A percentile compares a stretch with the other conserved stretches of the same genome.
Conservation (phyloP, 2,888 invertebrate species). For the Sminthurides aquaticus region DNA sequence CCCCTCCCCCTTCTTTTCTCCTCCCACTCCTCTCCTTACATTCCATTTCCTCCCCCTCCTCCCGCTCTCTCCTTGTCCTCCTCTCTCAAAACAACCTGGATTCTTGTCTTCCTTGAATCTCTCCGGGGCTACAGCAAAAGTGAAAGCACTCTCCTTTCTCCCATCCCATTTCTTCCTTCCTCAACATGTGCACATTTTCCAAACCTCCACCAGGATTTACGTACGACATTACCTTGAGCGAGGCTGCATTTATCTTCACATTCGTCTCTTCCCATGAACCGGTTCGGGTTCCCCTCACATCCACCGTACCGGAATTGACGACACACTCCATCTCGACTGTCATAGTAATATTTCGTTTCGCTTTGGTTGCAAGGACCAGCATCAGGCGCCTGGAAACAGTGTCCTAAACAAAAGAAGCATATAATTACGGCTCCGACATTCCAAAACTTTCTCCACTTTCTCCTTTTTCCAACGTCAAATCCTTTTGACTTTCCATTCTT, state of each 20-base stretch:
- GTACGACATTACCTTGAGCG: slow-evolving; percentile 57
- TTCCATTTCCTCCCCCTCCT: background rate
- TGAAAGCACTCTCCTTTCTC: too few species aligned
- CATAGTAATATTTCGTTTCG: slow-evolving; percentile 75
- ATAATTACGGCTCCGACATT: background rate
- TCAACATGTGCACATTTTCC: too few species aligned
- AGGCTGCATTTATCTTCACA: slow-evolving; percentile 75
- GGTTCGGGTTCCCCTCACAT: slow-evolving; percentile 63
- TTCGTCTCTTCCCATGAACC: slow-evolving; percentile 70
- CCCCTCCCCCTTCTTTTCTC: background rate
- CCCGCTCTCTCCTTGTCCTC: background rate
- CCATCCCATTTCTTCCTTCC: too few species aligned
- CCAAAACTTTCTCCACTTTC: too few species aligned
- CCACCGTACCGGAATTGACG: slow-evolving; percentile 90
- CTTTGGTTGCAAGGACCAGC: slow-evolving; percentile 16
- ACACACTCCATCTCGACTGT: slow-evolving; percentile 80
- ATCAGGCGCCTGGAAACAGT: slow-evolving; percentile 25
- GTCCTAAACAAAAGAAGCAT: slow-evolving; percentile 9
- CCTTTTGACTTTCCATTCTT: too few species aligned
- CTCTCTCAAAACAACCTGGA: too few species aligned
- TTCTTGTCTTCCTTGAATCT: too few species aligned
- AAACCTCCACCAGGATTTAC: too few species aligned
- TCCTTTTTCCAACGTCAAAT: too few species aligned
- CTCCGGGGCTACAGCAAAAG: too few species aligned
- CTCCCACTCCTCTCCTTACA: background rate